These are phyloP conservation scores for Sinodicranocentrus sp. DNA, from an alignment of 2,888 invertebrate species.

Conservation along the genomic window DNA sequence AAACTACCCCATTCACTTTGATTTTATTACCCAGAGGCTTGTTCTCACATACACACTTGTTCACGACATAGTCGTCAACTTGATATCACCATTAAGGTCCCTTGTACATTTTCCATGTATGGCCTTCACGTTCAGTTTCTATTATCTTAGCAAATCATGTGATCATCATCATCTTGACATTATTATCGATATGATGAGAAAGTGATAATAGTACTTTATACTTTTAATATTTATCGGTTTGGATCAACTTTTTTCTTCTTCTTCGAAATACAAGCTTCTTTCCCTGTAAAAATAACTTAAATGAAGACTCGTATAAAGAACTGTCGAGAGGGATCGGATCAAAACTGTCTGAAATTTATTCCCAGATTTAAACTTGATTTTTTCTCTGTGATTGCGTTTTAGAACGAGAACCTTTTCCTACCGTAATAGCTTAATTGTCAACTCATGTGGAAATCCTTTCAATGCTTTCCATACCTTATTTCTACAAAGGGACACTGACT, in stretches of 20 bases:
- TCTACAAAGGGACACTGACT: not conserved
- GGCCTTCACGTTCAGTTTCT: conserved; percentile 37
- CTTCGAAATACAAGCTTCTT: not conserved
- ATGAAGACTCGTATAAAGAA: not conserved
- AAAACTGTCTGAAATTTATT: not conserved
- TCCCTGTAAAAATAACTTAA: not conserved
- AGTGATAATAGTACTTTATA: conserved; percentile 39
- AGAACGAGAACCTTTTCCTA: conserved; percentile 11
- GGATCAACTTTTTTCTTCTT: too few relatives aligned
- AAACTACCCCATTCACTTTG: conserved; percentile 63
- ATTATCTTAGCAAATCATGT: conserved; percentile 34
- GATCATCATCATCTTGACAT: conserved; percentile 9
- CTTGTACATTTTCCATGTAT: not conserved
- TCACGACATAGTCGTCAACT: not conserved
- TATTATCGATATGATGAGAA: conserved; percentile 37
- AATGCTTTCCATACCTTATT: not conserved
- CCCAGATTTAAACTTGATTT: not conserved
- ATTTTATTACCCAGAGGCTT: conserved; percentile 54
- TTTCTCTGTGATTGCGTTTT: not conserved
- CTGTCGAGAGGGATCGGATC: not conserved
- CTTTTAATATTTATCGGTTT: too few relatives aligned
- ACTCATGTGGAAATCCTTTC: conserved; percentile 54
- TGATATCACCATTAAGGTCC: not conserved
- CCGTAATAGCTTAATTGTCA: conserved; percentile 26
- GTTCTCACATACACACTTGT: conserved; percentile 8